These are phyloP conservation scores for Oostethus manadensis DNA, from an alignment of 2,113 vertebrate genomes.

Conservation along the genomic window DNA sequence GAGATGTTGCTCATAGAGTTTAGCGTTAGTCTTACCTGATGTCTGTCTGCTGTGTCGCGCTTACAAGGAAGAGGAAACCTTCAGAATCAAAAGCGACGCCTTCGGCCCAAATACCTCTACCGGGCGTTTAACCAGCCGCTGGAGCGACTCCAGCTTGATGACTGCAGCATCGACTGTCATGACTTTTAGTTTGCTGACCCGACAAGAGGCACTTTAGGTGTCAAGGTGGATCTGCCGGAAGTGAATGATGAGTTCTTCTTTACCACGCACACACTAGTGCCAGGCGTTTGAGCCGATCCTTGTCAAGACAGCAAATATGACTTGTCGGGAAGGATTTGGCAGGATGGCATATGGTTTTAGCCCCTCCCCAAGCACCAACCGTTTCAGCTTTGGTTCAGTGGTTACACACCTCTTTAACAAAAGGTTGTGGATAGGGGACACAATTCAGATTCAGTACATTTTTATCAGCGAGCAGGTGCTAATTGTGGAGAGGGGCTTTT, in stretches of 20 bases:
- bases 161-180: slow-evolving; percentile 49
- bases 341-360: slow-evolving; percentile 13
- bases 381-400: too few species aligned
- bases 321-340: slow-evolving; percentile 53
- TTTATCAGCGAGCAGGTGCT: too few species aligned
- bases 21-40: slow-evolving; percentile 14
- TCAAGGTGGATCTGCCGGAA: slow-evolving; percentile 39
- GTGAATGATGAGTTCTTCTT: slow-evolving; percentile 53
- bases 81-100: slow-evolving; percentile 30
- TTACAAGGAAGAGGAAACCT: slow-evolving; percentile 5
- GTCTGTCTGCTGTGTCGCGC: slow-evolving; percentile 6
- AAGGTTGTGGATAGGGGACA: too few species aligned
- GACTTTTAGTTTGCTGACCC: slow-evolving; percentile 60
- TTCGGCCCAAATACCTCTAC: slow-evolving; percentile 27
- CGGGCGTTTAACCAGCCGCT: slow-evolving; percentile 41
- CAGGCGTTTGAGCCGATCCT: slow-evolving; percentile 46
- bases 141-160: slow-evolving; percentile 41
- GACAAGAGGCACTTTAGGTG: slow-evolving; percentile 50
- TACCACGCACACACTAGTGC: slow-evolving; percentile 19
- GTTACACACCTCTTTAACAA: too few species aligned
- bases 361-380: not conserved
- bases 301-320: slow-evolving; percentile 41
- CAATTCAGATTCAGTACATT: too few species aligned
- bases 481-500: too few species aligned
- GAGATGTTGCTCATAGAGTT: slow-evolving; percentile 9